Evolutionary conservation across 2,797 vertebrate genomes (phyloP), one percentile per base, ranked within the genome.

Genomic region (Sebastes iracundus): DNA sequence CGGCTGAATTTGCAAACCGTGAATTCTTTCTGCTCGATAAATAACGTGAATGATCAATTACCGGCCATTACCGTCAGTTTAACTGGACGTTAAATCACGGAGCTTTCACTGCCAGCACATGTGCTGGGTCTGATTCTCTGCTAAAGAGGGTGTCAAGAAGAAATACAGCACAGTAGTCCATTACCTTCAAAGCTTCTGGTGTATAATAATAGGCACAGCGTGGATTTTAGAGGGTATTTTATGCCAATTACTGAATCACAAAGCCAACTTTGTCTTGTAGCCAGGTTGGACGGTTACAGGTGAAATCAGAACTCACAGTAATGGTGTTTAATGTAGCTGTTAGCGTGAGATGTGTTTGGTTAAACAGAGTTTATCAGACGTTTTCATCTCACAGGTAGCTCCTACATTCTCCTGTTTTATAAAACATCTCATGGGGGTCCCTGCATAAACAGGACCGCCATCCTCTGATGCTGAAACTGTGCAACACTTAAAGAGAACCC

Each of bases 121-220:
- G 79, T 87, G 67, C 76, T 86, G 81, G 53, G 62, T 72, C 53
- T 80, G 72, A 79, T 80, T 73, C 69, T 33, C 67, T 78, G 72
- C 87, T 87, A 79, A 80, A 79, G 46, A 84, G 66, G 49, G 77
- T 71, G 75, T 80, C 64, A 72, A 61, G 68, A 71, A 68, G 67
- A 86, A 85, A 85, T 80, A 65, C 61, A 75, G 77, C 77, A 85
- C 80, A 76, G 82, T 80, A 81, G 82, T 87, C 80, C 35, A 71
- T 75, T 76, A 77, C 55, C 75, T 82, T 86, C 55, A 81, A 82
- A 87, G 75, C 27, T 49, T 80, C 32, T n/a, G 28, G 59, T 81
- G 61, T 63, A 42, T 62, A 76, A 75, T 77, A 82, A 84, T 61
- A 27, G 66, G 52, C 69, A 67, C 55, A 59, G 52, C 77, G 30